Conservation (phyloP, 2,797 vertebrate genomes). For the Parauchenoglanis punctatus region DNA sequence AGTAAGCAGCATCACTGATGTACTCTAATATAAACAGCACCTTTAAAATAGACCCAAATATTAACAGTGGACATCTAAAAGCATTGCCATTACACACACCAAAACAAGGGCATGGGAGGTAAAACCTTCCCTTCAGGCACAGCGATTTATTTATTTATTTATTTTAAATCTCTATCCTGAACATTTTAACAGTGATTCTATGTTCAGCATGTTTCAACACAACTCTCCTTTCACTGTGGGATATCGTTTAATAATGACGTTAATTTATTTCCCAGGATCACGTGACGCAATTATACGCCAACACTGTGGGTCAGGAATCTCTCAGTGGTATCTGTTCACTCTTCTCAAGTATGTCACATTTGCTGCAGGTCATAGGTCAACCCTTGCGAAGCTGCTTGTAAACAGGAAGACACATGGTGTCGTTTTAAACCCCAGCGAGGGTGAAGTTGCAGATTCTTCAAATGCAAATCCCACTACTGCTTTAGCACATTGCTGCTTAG, state of each 20-base stretch:
- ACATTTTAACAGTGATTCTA: background rate
- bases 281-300: too few relatives aligned
- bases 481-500: background rate
- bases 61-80: background rate
- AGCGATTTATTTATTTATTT: background rate
- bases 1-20: background rate
- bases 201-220: background rate
- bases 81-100: background rate
- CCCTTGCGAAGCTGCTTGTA: constrained; percentile 5
- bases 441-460: background rate
- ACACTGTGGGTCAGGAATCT: background rate
- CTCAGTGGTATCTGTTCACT: background rate
- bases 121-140: background rate
- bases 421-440: background rate
- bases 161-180: too few relatives aligned
- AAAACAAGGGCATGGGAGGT: background rate
- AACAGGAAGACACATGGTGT: background rate
- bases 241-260: background rate
- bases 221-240: background rate
- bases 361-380: background rate
- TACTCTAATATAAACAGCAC: background rate
- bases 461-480: background rate
- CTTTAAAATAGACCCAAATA: background rate
- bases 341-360: background rate
- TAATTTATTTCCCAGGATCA: background rate